A percentile compares a stretch with the other conserved stretches of the same genome.
Evolutionary conservation across 1,140 invertebrate species (phyloP).

Genomic region (Drosophila serrata): DNA sequence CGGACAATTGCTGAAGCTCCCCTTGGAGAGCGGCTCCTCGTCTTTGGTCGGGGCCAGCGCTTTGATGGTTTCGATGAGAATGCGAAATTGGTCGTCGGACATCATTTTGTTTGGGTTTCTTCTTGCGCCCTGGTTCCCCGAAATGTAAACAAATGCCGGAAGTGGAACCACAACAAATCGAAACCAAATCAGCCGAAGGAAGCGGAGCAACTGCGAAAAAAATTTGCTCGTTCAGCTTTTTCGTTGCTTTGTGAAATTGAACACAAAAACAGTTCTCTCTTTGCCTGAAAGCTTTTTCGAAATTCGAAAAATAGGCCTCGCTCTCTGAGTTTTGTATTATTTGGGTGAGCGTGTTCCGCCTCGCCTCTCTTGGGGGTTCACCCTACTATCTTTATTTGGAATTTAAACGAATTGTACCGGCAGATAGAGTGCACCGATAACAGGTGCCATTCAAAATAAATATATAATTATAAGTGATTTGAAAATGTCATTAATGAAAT

Average conservation of each 20-base stretch:
- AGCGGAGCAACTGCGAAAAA: constrained; percentile 11
- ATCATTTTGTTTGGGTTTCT: constrained; percentile 43
- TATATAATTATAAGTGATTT: background rate
- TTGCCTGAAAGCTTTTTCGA: constrained; percentile 54
- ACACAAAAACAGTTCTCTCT: background rate
- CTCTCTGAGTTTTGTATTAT: background rate
- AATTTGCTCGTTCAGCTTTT: constrained; percentile 27
- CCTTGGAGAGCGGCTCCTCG: constrained; percentile 58
- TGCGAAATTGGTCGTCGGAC: constrained; percentile 70
- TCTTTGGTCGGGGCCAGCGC: constrained; percentile 46
- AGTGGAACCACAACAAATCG: background rate
- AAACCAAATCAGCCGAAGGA: background rate
- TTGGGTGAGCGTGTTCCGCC: background rate
- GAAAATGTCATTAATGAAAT: constrained; percentile 8
- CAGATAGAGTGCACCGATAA: constrained; percentile 15
- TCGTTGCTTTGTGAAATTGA: constrained; percentile 58
- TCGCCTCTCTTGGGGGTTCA: constrained; percentile 1
- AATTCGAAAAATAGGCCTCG: constrained; percentile 38
- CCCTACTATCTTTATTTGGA: constrained; percentile 12
- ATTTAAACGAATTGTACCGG: background rate
- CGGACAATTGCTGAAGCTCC: constrained; percentile 78
- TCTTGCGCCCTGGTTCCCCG: background rate
- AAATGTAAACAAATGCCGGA: constrained; percentile 27
- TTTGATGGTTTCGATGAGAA: constrained; percentile 66
- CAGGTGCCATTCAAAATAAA: constrained; percentile 7